Evolutionary conservation across 2,797 vertebrate species (phyloP).

Genomic region (Peromyscus aztecus): DNA sequence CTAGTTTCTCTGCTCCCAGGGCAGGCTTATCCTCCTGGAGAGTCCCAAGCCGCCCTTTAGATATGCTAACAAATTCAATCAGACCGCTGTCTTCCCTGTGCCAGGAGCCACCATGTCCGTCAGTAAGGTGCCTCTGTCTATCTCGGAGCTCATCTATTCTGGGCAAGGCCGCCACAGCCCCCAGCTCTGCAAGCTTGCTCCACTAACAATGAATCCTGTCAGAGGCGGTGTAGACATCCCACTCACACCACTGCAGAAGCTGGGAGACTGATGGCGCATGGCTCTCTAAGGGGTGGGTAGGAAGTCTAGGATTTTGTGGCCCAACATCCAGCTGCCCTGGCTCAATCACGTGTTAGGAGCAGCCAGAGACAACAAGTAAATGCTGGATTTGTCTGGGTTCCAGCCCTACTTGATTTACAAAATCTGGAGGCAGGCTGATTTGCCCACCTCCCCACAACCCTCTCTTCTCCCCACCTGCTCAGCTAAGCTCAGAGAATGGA

Average conservation of each 20-base stretch:
- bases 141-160: not conserved
- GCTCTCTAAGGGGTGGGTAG: not conserved
- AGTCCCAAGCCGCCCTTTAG: not conserved
- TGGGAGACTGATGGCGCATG: fast-evolving
- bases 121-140: not conserved
- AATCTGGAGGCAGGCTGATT: not conserved
- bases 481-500: not conserved
- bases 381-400: not conserved
- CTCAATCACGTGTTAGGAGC: not conserved
- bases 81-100: not conserved
- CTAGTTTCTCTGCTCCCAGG: not conserved
- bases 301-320: not conserved
- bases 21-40: not conserved
- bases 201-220: not conserved
- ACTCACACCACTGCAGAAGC: not conserved
- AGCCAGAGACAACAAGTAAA: not conserved
- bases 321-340: too few species aligned
- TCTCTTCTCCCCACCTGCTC: too few species aligned
- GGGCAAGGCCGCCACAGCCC: too few species aligned
- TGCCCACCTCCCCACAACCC: too few species aligned
- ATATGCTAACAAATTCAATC: constrained; percentile 1
- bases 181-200: not conserved
- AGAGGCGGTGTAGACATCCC: not conserved
- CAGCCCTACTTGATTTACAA: not conserved
- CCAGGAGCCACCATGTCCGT: not conserved